Base-by-base conservation (phyloP, 2,888 invertebrate genomes). In the Zaprionus lineosus region DNA sequence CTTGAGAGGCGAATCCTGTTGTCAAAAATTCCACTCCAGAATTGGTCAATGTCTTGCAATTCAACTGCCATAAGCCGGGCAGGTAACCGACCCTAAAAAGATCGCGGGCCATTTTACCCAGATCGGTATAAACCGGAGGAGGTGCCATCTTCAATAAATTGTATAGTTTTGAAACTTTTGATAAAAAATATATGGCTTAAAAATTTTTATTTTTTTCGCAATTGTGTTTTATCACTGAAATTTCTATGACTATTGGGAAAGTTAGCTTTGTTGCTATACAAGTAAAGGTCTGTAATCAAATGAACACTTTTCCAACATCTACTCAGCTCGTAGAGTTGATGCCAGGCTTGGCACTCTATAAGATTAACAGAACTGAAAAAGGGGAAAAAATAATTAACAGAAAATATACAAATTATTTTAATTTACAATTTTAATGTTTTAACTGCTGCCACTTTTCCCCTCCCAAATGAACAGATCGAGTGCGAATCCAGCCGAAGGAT, bases 81-180 rank as follows among this genome's bases (percentile, higher is more conserved):
- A 98, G 97, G 91, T 97, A 99, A 69, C 98, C 98, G 90, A 96
- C 97, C 89, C 92, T 92, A 91, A 99, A 98, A 51, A 99, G 93
- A 92, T 98, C 98, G 78, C 95, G 95, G 87, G 98, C 95, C 88
- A 94, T 93, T 92, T 97, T 98, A 88, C 98, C 98, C 87, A 99
- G 93, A 92, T 99, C 99, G 86, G 93, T 92, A 91, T 97, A 99
- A 83, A 94, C 92, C n/a, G n/a, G n/a, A 88, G 98, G 98, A 87
- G 98, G 97, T 88, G 95, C 92, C 97, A 96, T 95, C 83, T n/a
- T 60, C 4, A 47, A 39, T 31, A 65, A 19, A 36, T 59, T 36
- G 51, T 74, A 50, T 28, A n/a, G 39, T 47, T 77, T 58, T 29
- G 21, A 51, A 75, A 78, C 55, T 62, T 62, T 46, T 29, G 3